A percentile compares a stretch with the other conserved stretches of the same genome.
Conservation (phyloP, 2,888 invertebrate species). For the Pheosia tremula region DNA sequence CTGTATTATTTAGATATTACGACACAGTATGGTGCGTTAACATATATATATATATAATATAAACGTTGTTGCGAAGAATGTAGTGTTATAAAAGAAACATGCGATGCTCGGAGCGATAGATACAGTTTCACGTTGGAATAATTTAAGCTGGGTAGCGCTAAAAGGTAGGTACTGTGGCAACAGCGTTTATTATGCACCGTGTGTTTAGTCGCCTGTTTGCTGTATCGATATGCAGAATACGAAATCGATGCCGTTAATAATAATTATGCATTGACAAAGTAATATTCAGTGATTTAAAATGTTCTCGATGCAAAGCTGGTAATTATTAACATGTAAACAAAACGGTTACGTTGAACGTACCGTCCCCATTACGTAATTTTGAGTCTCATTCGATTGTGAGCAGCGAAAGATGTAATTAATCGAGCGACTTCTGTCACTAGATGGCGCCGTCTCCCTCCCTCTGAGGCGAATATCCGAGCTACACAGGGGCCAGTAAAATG, state of each 20-base stretch:
- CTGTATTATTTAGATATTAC: too few species aligned
- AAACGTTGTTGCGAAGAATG: too few species aligned
- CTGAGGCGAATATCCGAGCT: conserved; percentile 31
- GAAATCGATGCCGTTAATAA: conserved; percentile 3
- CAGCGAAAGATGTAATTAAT: conserved; percentile 77
- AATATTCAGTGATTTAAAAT: not conserved
- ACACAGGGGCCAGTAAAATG: conserved; percentile 53
- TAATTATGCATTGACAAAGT: conserved; percentile 12
- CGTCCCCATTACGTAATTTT: conserved; percentile 54
- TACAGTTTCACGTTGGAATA: conserved; percentile 24
- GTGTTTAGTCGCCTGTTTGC: not conserved
- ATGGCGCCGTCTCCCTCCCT: conserved; percentile 41
- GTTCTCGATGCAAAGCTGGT: conserved; percentile 9
- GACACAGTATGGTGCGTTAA: too few species aligned
- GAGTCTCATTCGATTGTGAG: conserved; percentile 60
- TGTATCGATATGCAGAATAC: not conserved
- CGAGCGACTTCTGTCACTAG: conserved; percentile 73
- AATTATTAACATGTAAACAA: conserved; percentile 44
- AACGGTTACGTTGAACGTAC: conserved; percentile 60
- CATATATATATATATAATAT: too few species aligned
- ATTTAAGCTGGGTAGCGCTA: conserved; percentile 26
- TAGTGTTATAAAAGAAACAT: too few species aligned
- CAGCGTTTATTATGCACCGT: conserved; percentile 23
- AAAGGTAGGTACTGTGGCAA: conserved; percentile 15
- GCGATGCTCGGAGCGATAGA: conserved; percentile 3